Base-by-base conservation (phyloP, 2,888 invertebrate species). In the Diplazon laetatorius region DNA sequence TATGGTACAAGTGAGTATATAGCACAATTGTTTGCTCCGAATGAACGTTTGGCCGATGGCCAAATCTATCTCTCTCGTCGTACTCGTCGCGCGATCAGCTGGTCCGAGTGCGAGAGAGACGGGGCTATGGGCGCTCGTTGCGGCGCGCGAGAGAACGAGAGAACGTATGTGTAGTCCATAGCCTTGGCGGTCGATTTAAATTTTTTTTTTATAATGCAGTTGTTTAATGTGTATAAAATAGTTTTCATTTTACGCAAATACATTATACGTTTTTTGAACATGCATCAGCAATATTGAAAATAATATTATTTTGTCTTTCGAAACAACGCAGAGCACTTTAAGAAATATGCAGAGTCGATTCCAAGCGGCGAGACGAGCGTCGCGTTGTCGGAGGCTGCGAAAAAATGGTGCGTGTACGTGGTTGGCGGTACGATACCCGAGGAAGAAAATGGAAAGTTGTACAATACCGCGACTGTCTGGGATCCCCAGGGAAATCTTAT, bases 361-460 rank as follows among this genome's bases (percentile, higher is more conserved):
- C 97, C 98, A 0, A 91, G 93, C 16, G 97, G 98, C 0, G 94
- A 94, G 82, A 97, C 98, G 0, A 93, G 94, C 68, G 88, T 92
- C 30, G 93, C 94, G 35, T 91, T 98, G 35, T 95, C 96, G 0
- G 89, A 93, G 69, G 94, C 95, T 20, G 98, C 98, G 0, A 95
- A 94, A 81, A 94, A 95, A 78, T 93, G 95, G 79, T 92, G 94
- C 18, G 92, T 98, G 66, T 97, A 94, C 86, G 92, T 99, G 18
- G 94, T 99, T 60, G 98, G 97, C 9, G 99, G 98, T 8, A 97
- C 98, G 0, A 94, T 98, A 84, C 98, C 98, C 0, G 98, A 99
- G 92, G 92, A 92, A 76, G 94, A 94, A 57, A 92, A 92, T 66
- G 92, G 92, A 42, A 93, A 94, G 84, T 91, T 96, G 6, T 97